These are phyloP conservation scores for Xiphophorus couchianus DNA, from an alignment of 2,113 vertebrate genomes.

Conservation along the genomic window DNA sequence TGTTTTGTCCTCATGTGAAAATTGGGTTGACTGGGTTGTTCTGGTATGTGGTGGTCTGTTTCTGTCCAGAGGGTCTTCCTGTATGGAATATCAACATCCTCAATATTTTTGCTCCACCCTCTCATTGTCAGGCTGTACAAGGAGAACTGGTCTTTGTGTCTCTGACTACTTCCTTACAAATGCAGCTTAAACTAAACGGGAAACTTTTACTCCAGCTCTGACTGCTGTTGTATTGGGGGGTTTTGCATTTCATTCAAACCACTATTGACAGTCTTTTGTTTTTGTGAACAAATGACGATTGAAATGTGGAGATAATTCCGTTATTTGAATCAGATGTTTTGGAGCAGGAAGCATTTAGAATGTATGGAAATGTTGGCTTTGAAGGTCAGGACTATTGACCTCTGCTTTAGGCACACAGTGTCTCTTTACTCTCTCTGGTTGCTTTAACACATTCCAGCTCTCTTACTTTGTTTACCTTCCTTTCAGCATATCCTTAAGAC, in stretches of 20 bases:
- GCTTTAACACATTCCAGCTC: slow-evolving; percentile 62
- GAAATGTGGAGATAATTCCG: too few species aligned
- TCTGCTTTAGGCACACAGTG: too few species aligned
- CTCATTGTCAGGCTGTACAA: slow-evolving; percentile 8
- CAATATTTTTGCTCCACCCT: slow-evolving; percentile 33
- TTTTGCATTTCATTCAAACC: too few species aligned
- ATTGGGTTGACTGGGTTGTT: neutral
- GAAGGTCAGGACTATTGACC: neutral
- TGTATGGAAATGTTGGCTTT: too few species aligned
- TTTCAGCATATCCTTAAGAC: neutral
- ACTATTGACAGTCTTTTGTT: too few species aligned
- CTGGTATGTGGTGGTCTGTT: slow-evolving; percentile 9
- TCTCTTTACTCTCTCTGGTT: slow-evolving; percentile 22
- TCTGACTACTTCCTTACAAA: neutral
- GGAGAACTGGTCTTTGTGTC: neutral
- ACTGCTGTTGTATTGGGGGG: too few species aligned
- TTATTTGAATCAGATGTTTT: too few species aligned
- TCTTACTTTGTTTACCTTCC: slow-evolving; percentile 49
- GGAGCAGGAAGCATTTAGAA: too few species aligned
- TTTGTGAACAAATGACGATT: too few species aligned
- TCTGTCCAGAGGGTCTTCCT: slow-evolving; percentile 53
- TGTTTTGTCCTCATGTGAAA: neutral
- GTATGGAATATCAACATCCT: slow-evolving; percentile 71
- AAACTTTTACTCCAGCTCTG: too few species aligned
- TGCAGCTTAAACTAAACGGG: too few species aligned